These are phyloP conservation scores for Chironomus tentans DNA, from an alignment of 2,888 invertebrate species.

Conservation along the genomic window DNA sequence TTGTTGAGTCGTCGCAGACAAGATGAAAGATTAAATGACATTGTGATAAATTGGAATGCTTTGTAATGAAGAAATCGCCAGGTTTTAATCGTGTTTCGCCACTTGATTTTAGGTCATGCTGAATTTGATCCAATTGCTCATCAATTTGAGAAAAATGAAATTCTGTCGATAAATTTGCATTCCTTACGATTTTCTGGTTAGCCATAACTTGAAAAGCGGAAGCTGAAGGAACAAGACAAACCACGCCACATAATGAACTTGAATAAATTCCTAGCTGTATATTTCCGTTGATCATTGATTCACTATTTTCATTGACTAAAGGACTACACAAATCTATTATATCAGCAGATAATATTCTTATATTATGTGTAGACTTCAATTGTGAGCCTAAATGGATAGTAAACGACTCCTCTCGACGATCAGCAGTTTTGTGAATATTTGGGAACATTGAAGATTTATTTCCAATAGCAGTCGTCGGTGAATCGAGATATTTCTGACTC, in stretches of 20 bases:
- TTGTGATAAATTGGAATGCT: constrained; percentile 89
- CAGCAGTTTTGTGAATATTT: constrained; percentile 37
- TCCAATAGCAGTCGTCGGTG: constrained; percentile 36
- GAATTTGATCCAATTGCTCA: constrained; percentile 69
- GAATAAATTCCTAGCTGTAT: constrained; percentile 92
- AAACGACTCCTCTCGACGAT: constrained; percentile 81
- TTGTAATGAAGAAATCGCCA: constrained; percentile 77
- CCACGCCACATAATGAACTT: constrained; percentile 77
- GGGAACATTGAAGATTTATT: constrained; percentile 24
- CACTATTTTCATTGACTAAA: constrained; percentile 42
- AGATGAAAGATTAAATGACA: constrained; percentile 94
- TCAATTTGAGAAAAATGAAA: constrained; percentile 82
- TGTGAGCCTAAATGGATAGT: constrained; percentile 97
- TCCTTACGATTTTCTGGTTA: constrained; percentile 39
- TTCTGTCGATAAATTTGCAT: constrained; percentile 64
- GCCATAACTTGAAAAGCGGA: constrained; percentile 34
- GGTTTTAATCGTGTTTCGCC: constrained; percentile 51
- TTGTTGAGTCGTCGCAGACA: constrained; percentile 73
- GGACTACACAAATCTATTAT: constrained; percentile 69
- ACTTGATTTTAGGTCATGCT: constrained; percentile 46
- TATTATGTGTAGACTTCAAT: constrained; percentile 97
- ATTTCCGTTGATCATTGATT: constrained; percentile 54
- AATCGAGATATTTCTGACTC: constrained; percentile 37
- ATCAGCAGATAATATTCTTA: constrained; percentile 79
- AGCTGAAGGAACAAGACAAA: constrained; percentile 56